Conservation (phyloP, 2,113 vertebrate genomes). For the Psittacus erithacus region DNA sequence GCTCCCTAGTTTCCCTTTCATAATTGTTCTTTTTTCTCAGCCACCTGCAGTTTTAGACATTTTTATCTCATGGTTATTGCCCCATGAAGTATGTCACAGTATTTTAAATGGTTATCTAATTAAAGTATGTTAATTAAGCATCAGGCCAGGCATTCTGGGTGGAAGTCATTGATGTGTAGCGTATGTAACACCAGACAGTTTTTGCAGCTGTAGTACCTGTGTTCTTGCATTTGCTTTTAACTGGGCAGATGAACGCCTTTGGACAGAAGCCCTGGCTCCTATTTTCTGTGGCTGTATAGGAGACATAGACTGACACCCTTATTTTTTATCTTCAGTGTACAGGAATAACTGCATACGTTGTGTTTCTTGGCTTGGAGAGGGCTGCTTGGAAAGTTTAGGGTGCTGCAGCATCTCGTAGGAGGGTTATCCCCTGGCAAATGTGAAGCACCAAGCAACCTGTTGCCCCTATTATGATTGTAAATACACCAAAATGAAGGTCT, state of each 20-base stretch:
- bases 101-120: conserved; percentile 8
- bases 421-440: background rate
- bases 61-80: background rate
- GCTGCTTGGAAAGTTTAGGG: background rate
- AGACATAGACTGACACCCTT: background rate
- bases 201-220: background rate
- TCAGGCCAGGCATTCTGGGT: background rate
- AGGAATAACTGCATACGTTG: background rate
- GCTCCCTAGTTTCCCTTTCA: background rate
- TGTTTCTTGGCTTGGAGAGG: background rate
- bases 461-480: background rate
- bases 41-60: background rate
- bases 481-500: background rate
- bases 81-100: background rate
- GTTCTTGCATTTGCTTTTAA: background rate
- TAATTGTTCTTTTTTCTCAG: background rate
- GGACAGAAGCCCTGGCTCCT: background rate
- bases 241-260: background rate
- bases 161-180: background rate
- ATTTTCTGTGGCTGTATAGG: background rate
- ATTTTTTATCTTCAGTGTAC: background rate
- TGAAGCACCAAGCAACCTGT: background rate
- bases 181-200: background rate
- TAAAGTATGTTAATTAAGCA: conserved; percentile 22
- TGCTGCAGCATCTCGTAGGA: background rate